Base-by-base conservation (phyloP, 2,113 vertebrate genomes). In the Chiloscyllium plagiosum region DNA sequence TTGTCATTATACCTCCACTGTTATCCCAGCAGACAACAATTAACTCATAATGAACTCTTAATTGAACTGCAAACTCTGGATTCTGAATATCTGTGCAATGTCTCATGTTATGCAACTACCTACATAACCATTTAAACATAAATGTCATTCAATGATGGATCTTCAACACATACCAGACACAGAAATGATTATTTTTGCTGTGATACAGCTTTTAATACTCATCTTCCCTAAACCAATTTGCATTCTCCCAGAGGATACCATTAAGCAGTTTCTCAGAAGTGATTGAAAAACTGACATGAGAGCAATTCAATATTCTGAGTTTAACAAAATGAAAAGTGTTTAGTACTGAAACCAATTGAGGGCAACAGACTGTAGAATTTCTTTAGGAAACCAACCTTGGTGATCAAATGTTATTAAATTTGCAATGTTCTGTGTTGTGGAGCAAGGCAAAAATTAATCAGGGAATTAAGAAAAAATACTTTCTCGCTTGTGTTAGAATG, bases 151-250 rank as follows among this genome's bases (percentile, higher is more conserved):
- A 95, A 95, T 72, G 66, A 95, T 50, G 68, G 20, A 95, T 72
- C 61, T 93, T 70, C 22, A 17, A 56, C 33, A 68, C 61, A 37
- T 93, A 66, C 37, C 89, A 95, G 10, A 65, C 70, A 24, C 42
- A 33, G 68, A 26, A 47, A 95, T 95, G 20, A 72, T 95, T 95
- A 93, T 95, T 95, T 95, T 95, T 68, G 70, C 42, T 68, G 37
- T 72, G 93, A 37, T 72, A 72, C 93, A 33, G 66, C 93, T 95
- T 50, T 70, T 70, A 95, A 72, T 72, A 42, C 68, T 50, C 93
- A 50, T 72, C 68, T 72, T 95, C 68, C 93, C 66, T 29, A 72
- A 95, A 72, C 93, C 50, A 95, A 95, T 95, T 95, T 95, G 93
- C 93, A 95, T 95, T 95, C 26, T 72, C 93, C 93, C 65, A 50